Evolutionary conservation across 2,113 vertebrate species (phyloP).

Genomic region (Alethe diademata): DNA sequence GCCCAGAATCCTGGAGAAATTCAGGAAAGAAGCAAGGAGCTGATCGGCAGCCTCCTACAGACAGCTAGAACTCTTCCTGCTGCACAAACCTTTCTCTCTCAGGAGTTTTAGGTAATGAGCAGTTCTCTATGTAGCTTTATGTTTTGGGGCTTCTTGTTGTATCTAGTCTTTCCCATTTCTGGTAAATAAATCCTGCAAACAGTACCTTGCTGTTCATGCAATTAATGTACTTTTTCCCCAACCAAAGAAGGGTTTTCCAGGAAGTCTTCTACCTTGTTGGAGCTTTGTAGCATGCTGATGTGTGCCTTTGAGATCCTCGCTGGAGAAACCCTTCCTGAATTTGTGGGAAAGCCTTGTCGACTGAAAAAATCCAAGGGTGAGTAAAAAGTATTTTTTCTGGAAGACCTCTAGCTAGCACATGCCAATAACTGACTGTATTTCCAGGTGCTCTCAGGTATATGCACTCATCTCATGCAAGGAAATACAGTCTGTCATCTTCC

Average conservation of each 20-base stretch:
- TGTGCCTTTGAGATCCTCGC: constrained; percentile 57
- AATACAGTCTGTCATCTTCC: not conserved
- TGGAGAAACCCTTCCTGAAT: constrained; percentile 71
- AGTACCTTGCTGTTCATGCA: not conserved
- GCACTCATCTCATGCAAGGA: not conserved
- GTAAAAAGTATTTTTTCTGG: not conserved
- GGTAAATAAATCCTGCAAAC: not conserved
- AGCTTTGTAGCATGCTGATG: constrained; percentile 67
- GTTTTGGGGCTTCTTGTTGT: not conserved
- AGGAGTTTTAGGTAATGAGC: not conserved
- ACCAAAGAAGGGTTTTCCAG: constrained; percentile 37
- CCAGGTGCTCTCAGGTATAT: not conserved
- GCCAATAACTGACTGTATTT: not conserved
- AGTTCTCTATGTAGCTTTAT: not conserved
- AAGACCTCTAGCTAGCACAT: not conserved
- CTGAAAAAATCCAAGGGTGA: constrained; percentile 52
- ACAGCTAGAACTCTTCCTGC: not conserved
- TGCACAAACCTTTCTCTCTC: not conserved
- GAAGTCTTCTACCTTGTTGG: constrained; percentile 55
- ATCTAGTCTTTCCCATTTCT: not conserved
- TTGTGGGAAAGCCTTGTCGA: constrained; percentile 66
- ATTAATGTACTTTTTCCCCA: not conserved
- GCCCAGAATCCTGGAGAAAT: not conserved
- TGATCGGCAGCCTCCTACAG: not conserved
- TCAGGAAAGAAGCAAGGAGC: not conserved